Base-by-base conservation (phyloP, 2,113 vertebrate species). In the Cynopterus brachyotis region DNA sequence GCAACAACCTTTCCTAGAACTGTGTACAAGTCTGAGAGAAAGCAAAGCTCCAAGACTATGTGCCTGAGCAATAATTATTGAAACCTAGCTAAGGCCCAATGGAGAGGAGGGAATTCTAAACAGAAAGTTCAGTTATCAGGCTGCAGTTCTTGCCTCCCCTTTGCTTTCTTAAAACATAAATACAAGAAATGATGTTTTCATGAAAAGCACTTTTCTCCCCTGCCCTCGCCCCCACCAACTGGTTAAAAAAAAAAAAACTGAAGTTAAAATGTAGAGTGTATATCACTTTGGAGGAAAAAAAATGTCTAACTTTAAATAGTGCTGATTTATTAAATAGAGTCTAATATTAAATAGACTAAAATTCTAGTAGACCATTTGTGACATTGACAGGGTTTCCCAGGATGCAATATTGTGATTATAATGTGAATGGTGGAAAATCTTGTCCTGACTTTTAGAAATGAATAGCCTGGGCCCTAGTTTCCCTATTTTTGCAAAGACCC, bases 1-100 rank as follows among this genome's bases (percentile, higher is more conserved):
- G 98, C 98, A 98, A 98, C 98, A 98, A 97, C 98, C 96, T 98
- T 98, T 90, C 98, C 98, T 97, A 97, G 97, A 98, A 98, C 98
- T 98, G 98, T 98, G 98, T 98, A 98, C 98, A 97, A 98, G 97
- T 96, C 97, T 97, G 81, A 98, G 98, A 98, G 97, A 97, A 97
- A 98, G 97, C 97, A 96, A 95, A 90, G 98, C 32, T 7, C 95
- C 98, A 97, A 97, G 98, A 98, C 98, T 98, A 94, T 97, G 97
- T 97, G 98, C 97, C 98, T 97, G 98, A 98, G 98, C 97, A 95
- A 98, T 98, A 97, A 60, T 98, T 98, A 98, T 40, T 98, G 98
- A 98, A 98, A 98, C 96, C 85, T 66, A 91, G 97, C 95, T 97
- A 93, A 98, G 96, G 93, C 89, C 94, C 93, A 86, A 45, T 96